Conservation (phyloP, 1,140 invertebrate species). For the Macrocentrus cingulum region DNA sequence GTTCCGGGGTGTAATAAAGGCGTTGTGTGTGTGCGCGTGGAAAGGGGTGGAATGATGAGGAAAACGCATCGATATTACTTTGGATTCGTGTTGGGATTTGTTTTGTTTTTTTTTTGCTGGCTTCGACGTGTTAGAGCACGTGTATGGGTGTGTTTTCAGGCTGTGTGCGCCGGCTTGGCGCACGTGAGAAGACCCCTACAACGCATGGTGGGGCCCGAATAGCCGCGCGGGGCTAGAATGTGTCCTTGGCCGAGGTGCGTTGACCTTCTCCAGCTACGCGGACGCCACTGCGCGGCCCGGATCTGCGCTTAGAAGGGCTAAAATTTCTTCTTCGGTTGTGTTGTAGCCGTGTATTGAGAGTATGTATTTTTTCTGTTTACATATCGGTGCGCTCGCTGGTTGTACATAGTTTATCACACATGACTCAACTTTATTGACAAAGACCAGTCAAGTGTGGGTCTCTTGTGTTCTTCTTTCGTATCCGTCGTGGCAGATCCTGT, state of each 20-base stretch:
- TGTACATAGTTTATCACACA: neutral
- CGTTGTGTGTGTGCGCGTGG: too few relatives aligned
- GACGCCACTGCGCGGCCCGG: conserved; percentile 26
- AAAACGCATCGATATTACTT: too few relatives aligned
- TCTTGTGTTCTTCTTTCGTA: too few relatives aligned
- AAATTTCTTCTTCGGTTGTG: conserved; percentile 1
- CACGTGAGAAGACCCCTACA: conserved; percentile 9
- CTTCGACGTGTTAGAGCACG: too few relatives aligned
- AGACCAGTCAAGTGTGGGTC: too few relatives aligned
- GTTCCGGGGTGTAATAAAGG: too few relatives aligned
- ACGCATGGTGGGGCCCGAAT: conserved; percentile 18
- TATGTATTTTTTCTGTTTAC: neutral
- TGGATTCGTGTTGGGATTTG: too few relatives aligned
- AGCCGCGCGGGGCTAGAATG: conserved; percentile 44
- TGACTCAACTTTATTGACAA: too few relatives aligned
- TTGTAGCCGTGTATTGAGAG: neutral
- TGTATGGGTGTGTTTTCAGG: neutral
- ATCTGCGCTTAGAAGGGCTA: conserved; percentile 33
- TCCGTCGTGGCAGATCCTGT: too few relatives aligned
- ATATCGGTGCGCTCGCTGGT: too few relatives aligned
- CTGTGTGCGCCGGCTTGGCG: neutral
- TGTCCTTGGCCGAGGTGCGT: conserved; percentile 50
- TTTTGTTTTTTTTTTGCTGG: too few relatives aligned
- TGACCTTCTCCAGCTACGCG: conserved; percentile 41
- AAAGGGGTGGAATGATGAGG: too few relatives aligned